phyloP scores from a whole-genome alignment of 2,888 invertebrate genomes.

The Trissoscelio sp. region DNA sequence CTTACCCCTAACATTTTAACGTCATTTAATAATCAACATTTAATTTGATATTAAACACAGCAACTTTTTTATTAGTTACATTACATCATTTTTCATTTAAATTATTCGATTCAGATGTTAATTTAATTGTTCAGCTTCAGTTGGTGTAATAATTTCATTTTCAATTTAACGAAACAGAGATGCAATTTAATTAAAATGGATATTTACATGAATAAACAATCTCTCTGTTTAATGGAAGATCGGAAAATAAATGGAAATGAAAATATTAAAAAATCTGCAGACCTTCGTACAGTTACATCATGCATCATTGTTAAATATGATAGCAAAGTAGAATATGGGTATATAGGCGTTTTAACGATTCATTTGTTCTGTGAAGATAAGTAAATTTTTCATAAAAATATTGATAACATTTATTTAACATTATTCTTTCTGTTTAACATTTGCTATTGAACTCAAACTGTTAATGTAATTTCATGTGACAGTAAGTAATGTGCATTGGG shows the following conservation, averaged over 20 bases:
- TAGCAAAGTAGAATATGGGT: constrained; percentile 51
- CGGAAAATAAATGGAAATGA: constrained; percentile 3
- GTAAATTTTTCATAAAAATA: constrained; percentile 31
- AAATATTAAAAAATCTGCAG: constrained; percentile 21
- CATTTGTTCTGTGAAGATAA: constrained; percentile 22
- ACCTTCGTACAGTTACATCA: constrained; percentile 44
- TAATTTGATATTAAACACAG: no score
- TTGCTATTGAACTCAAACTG: not conserved
- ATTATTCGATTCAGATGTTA: no score
- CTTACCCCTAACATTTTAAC: not conserved
- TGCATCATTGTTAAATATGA: constrained; percentile 45
- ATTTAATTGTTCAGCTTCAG: no score
- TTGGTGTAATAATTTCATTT: no score
- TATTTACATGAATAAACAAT: no score
- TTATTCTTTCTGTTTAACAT: not conserved
- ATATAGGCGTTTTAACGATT: constrained; percentile 30
- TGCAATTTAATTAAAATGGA: no score
- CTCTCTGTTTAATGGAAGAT: constrained; percentile 9
- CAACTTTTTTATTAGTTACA: no score
- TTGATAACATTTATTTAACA: constrained; percentile 15
- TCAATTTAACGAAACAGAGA: no score
- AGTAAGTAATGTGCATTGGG: not conserved
- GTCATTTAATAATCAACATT: no score
- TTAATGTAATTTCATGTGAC: not conserved
- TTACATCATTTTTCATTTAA: no score